Evolutionary conservation across 2,888 invertebrate genomes (phyloP).

Genomic region (Epinotia nisella): DNA sequence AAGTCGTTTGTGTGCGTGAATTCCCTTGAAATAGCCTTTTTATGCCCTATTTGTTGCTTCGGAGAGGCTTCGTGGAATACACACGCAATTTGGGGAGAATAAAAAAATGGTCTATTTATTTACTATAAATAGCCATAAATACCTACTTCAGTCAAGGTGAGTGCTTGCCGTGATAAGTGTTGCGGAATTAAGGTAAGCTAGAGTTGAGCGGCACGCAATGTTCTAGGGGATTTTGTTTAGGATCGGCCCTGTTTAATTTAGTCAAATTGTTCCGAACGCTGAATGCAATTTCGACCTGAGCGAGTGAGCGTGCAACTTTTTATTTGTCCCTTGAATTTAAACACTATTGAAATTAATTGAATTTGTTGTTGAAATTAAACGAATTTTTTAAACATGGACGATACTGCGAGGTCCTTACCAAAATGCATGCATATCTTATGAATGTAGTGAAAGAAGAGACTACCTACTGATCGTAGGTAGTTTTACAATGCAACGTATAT

Average conservation of each 20-base stretch:
- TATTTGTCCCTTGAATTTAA: not conserved
- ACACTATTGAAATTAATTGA: too few relatives aligned
- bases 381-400: too few relatives aligned
- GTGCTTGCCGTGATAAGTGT: slow-evolving; percentile 10
- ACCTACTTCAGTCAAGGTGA: slow-evolving; percentile 13
- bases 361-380: too few relatives aligned
- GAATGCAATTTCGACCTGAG: not conserved
- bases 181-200: slow-evolving; percentile 6
- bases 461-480: too few relatives aligned
- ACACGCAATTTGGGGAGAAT: slow-evolving; percentile 49
- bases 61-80: slow-evolving; percentile 62
- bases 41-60: slow-evolving; percentile 63
- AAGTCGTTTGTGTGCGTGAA: slow-evolving; percentile 70
- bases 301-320: not conserved
- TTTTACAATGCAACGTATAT: too few relatives aligned
- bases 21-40: slow-evolving; percentile 68
- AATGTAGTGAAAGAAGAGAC: too few relatives aligned
- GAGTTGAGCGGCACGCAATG: slow-evolving; percentile 5
- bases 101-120: slow-evolving; percentile 41
- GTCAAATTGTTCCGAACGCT: slow-evolving; percentile 13
- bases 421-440: too few relatives aligned
- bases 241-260: slow-evolving; percentile 8
- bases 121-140: slow-evolving; percentile 39
- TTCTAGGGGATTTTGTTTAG: slow-evolving; percentile 13
- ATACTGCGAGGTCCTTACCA: too few relatives aligned